These are phyloP conservation scores for Leptothorax acervorum DNA, from an alignment of 2,888 invertebrate species.

Conservation along the genomic window DNA sequence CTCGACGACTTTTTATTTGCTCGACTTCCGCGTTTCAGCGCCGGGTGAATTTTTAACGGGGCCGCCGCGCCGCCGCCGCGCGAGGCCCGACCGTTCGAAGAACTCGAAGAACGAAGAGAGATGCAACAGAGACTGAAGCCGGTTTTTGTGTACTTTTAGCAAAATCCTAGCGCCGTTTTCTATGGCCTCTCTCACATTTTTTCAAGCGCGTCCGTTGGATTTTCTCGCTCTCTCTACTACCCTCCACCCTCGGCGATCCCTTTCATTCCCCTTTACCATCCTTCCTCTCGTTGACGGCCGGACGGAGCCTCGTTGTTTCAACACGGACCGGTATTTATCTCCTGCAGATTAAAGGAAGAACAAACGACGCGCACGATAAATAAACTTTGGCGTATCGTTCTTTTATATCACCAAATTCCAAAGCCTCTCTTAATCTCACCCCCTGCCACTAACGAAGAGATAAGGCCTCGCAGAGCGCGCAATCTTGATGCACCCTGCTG, in stretches of 20 bases:
- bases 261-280: neutral
- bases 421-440: conserved; percentile 1
- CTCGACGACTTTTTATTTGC: conserved; percentile 30
- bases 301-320: conserved; percentile 61
- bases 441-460: conserved; percentile 3
- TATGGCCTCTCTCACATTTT: conserved; percentile 11
- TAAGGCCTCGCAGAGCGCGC: conserved; percentile 5
- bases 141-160: conserved; percentile 39
- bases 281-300: conserved; percentile 52
- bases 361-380: conserved; percentile 68
- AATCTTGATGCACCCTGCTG: conserved; percentile 8
- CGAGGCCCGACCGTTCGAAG: conserved; percentile 19
- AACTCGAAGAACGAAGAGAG: conserved; percentile 25
- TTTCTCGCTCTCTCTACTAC: conserved; percentile 26
- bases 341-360: conserved; percentile 70
- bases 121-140: neutral
- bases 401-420: conserved; percentile 35
- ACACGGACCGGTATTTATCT: conserved; percentile 68
- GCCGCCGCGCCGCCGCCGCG: neutral
- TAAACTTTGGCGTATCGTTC: conserved; percentile 63
- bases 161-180: conserved; percentile 30
- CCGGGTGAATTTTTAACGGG: conserved; percentile 40
- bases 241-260: neutral
- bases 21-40: conserved; percentile 39
- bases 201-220: conserved; percentile 11